Percentiles rank a stretch among this genome's conserved stretches.
phyloP scores from a whole-genome alignment of 2,113 vertebrate species.

The Petrocephalus microphthalmus region DNA sequence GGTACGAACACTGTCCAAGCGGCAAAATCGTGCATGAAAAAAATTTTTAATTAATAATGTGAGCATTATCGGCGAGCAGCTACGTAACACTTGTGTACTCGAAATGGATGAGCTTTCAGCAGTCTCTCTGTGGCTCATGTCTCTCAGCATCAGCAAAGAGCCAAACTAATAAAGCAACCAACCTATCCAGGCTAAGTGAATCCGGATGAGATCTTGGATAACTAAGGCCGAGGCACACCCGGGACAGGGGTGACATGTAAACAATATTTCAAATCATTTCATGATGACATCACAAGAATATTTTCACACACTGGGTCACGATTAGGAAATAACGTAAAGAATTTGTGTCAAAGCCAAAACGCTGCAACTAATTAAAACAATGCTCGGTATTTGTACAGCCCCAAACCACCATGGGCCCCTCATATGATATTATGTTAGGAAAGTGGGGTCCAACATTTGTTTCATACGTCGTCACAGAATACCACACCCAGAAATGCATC shows the following conservation, averaged over 20 bases:
- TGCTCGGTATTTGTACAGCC: neutral
- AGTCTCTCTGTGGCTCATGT: neutral
- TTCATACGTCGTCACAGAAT: neutral
- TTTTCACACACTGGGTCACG: neutral
- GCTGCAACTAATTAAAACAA: neutral
- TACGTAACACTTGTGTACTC: neutral
- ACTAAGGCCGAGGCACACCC: neutral
- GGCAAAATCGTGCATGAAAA: neutral
- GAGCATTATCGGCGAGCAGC: neutral
- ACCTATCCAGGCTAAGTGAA: neutral
- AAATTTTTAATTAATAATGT: neutral
- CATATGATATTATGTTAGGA: neutral
- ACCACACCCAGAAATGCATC: neutral
- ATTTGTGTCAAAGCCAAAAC: neutral
- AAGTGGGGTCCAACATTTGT: neutral
- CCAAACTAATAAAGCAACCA: neutral
- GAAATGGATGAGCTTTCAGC: neutral
- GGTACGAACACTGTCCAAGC: neutral
- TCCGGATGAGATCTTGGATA: neutral
- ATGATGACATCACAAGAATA: neutral
- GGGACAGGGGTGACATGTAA: neutral
- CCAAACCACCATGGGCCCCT: neutral
- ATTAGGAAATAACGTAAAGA: neutral
- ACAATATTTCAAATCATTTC: neutral
- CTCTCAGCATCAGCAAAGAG: neutral